These are phyloP conservation scores for Limosa lapponica DNA, from an alignment of 2,797 vertebrate species.

Conservation along the genomic window DNA sequence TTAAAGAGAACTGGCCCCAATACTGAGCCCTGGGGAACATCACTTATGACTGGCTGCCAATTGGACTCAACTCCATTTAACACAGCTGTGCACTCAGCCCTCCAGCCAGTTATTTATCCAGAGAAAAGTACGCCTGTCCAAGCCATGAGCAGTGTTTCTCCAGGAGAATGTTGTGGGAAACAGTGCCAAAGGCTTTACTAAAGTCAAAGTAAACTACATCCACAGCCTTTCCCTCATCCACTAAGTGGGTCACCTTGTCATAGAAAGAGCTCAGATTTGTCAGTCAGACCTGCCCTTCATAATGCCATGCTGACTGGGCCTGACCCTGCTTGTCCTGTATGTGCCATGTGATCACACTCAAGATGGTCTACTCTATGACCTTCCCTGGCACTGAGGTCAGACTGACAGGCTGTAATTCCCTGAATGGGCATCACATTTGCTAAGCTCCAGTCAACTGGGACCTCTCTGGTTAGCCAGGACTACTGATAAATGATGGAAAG, in stretches of 20 bases:
- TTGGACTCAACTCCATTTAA: not conserved
- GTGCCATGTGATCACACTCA: fast-evolving
- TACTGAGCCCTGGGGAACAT: not conserved
- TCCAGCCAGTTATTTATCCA: not conserved
- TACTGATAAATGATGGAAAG: not conserved
- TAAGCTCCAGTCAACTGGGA: not conserved
- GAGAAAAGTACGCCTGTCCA: fast-evolving
- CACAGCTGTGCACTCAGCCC: fast-evolving
- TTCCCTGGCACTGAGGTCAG: not conserved
- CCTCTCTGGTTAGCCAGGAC: not conserved
- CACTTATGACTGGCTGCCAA: fast-evolving
- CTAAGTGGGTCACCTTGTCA: fast-evolving
- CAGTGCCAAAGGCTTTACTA: not conserved
- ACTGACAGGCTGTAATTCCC: not conserved
- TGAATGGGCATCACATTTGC: too few species aligned
- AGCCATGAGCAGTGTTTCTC: not conserved
- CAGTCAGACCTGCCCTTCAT: not conserved
- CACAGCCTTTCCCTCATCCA: not conserved
- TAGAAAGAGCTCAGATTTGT: not conserved
- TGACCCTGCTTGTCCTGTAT: not conserved
- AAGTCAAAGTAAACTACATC: not conserved
- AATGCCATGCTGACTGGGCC: not conserved
- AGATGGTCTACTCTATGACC: not conserved
- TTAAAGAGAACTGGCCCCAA: not conserved
- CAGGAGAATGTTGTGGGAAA: not conserved